Evolutionary conservation across 1,140 invertebrate species (phyloP).

Genomic region (Sitobion miscanthi): DNA sequence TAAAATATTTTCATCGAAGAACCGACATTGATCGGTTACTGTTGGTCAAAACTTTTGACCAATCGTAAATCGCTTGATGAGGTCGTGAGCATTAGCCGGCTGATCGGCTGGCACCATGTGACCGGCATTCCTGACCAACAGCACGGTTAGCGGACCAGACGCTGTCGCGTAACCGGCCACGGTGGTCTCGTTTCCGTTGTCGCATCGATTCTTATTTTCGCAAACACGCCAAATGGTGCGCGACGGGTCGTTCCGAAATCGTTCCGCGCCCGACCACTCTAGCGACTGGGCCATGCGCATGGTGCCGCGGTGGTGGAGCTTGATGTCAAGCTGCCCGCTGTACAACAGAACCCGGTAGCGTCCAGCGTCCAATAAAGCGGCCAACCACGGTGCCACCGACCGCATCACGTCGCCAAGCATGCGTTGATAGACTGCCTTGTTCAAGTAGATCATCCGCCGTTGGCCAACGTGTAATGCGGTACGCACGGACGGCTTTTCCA

Average conservation of each 20-base stretch:
- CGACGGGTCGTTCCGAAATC: conserved; percentile 62
- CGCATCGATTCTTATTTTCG: conserved; percentile 3
- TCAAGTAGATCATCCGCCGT: conserved; percentile 62
- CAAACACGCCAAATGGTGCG: conserved; percentile 62
- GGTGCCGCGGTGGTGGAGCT: too few species aligned
- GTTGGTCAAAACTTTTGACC: conserved; percentile 64
- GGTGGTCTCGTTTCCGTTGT: neutral
- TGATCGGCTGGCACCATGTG: conserved; percentile 86
- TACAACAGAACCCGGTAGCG: too few species aligned
- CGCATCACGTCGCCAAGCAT: too few species aligned
- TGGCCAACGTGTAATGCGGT: conserved; percentile 80
- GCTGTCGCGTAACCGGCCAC: conserved; percentile 59
- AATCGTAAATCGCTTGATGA: conserved; percentile 77
- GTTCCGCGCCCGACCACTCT: too few species aligned
- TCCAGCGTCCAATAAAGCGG: too few species aligned
- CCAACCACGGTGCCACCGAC: too few species aligned
- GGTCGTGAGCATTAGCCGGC: conserved; percentile 76
- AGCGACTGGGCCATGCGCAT: too few species aligned
- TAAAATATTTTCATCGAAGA: too few species aligned
- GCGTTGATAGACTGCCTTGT: conserved; percentile 47
- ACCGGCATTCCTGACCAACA: conserved; percentile 79
- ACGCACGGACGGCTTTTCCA: conserved; percentile 47
- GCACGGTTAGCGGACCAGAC: conserved; percentile 72
- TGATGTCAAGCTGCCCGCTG: too few species aligned
- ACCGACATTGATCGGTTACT: too few species aligned